These are phyloP conservation scores for Puntigrus tetrazona DNA, from an alignment of 2,113 vertebrate species.

Conservation along the genomic window DNA sequence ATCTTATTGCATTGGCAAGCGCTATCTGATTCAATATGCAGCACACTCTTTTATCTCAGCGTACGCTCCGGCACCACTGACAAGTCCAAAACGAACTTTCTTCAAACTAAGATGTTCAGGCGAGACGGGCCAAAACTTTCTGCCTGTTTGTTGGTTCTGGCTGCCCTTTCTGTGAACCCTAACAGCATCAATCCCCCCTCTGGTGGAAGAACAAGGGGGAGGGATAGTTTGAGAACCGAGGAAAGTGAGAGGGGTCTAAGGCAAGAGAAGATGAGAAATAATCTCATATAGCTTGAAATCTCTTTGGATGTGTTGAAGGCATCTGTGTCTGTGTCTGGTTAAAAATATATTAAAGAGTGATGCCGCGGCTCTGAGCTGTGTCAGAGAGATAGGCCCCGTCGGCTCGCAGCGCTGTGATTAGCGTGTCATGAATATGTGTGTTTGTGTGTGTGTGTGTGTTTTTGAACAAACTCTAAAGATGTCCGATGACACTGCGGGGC, in stretches of 20 bases:
- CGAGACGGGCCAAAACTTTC: constrained; percentile 65
- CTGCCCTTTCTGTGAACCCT: constrained; percentile 72
- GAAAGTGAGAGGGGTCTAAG: constrained; percentile 3
- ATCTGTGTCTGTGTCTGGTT: constrained; percentile 58
- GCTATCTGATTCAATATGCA: not conserved
- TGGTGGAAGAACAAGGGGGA: constrained; percentile 45
- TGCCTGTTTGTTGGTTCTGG: constrained; percentile 51
- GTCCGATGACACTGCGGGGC: constrained; percentile 41
- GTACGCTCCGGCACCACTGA: not conserved
- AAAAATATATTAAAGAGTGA: constrained; percentile 68
- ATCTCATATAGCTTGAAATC: constrained; percentile 74
- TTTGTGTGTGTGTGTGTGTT: not conserved
- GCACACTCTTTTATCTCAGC: not conserved
- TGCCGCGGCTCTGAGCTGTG: constrained; percentile 49
- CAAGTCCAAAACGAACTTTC: constrained; percentile 55
- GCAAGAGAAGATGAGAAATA: constrained; percentile 71
- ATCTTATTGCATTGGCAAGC: not conserved
- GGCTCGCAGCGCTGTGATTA: constrained; percentile 61
- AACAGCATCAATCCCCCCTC: constrained; percentile 68
- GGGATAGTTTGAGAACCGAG: constrained; percentile 17
- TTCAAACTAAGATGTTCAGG: constrained; percentile 56
- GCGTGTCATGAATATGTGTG: constrained; percentile 42
- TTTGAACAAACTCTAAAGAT: not conserved
- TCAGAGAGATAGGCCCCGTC: constrained; percentile 26
- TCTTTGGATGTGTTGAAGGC: constrained; percentile 67